phyloP scores from a whole-genome alignment of 92 coral and sea anemone species.

The Parazoanthus swiftii region DNA sequence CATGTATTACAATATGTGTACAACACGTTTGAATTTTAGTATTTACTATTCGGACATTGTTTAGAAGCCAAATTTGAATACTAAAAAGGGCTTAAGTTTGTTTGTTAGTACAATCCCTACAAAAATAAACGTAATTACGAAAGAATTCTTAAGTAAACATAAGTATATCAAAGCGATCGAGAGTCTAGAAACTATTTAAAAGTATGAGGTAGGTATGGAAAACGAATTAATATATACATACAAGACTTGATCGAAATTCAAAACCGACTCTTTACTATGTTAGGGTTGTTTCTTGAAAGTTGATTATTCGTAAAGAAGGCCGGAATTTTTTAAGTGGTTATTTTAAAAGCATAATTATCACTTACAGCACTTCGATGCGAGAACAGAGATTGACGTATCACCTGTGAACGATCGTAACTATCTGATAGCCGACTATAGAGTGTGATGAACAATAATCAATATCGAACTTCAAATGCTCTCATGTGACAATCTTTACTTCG shows the following conservation, averaged over 20 bases:
- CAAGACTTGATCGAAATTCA: not conserved
- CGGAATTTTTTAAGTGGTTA: not conserved
- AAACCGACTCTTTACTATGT: not conserved
- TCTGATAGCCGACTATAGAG: not conserved
- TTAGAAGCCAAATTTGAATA: not conserved
- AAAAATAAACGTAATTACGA: not conserved
- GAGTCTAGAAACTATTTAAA: not conserved
- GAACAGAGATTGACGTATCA: not conserved
- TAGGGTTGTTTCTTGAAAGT: not conserved
- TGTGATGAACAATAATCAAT: conserved; percentile 1
- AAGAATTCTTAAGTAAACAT: not conserved
- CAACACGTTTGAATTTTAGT: not conserved
- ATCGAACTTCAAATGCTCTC: not conserved
- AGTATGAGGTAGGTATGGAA: not conserved
- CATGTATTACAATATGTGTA: not conserved
- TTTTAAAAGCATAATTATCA: no score
- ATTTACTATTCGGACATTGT: not conserved
- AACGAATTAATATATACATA: no score
- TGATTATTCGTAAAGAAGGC: not conserved
- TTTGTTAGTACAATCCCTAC: not conserved
- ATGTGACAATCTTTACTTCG: not conserved
- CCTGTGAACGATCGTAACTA: not conserved
- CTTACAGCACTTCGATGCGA: not conserved
- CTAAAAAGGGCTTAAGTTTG: not conserved
- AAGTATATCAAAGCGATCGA: not conserved